Evolutionary conservation across 1,140 invertebrate species (phyloP), one percentile per base, ranked within the genome.

Genomic region (Ylistrum balloti): DNA sequence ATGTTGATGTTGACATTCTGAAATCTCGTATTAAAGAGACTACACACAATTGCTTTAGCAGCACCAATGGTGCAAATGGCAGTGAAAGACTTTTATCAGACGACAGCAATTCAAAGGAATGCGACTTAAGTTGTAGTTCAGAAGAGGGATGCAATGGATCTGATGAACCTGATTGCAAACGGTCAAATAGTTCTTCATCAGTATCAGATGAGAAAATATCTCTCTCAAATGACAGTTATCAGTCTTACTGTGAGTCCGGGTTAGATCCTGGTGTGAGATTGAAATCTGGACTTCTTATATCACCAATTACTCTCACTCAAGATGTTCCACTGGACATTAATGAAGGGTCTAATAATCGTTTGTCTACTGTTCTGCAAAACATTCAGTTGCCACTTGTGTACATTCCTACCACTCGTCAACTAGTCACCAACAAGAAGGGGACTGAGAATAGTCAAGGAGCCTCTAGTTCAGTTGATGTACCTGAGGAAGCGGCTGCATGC

Each of bases 391-490:
- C 93, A 32, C 90, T 95, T 11, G 88, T 96, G 33, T 96, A 96
- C 89, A 93, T 96, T 90, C 95, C 95, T 33, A 95, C 92, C n/a
- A 96, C 95, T 35, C 93, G 92, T 88, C 95, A 95, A 88, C 91
- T 96, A 35, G 93, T 94, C 17, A 91, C 93, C 48, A 92, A 92
- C 0, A 92, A 91, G 33, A 89, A 89, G 86, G 28, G 74, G 33
- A 88, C 89, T 17, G 86, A 17, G 33, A 33, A 56, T 2, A 90
- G 87, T 89, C 41, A 45, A 91, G 11, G 17, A 38, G 85, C 45
- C 22, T 86, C 90, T 85, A 88, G 20, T 88, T 88, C 91, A 32
- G 38, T 85, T 41, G 56, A 88, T 28, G 89, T 41, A 20, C 9
- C 33, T 22, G 86, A 41, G 28, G 74, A 91, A 87, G 15, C 87